phyloP scores from a whole-genome alignment of 1,140 invertebrate genomes.

The Alviniconcha marisindica region DNA sequence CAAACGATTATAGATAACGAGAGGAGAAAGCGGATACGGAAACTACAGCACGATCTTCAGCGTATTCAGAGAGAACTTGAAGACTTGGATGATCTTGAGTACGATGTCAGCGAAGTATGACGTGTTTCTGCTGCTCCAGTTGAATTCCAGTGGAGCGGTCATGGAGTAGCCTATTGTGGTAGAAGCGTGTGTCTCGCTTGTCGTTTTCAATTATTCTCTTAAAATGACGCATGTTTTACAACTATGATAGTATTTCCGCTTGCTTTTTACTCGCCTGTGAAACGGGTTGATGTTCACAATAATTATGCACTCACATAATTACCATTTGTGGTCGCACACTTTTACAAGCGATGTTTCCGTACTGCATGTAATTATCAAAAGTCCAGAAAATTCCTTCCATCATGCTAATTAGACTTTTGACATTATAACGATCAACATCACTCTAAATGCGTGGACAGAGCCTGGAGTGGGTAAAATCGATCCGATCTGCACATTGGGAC shows the following conservation, averaged over 20 bases:
- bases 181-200: neutral
- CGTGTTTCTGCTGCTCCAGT: neutral
- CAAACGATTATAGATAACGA: slow-evolving; percentile 44
- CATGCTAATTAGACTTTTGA: too few species aligned
- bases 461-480: too few species aligned
- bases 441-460: too few species aligned
- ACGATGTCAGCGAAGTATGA: slow-evolving; percentile 60
- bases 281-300: neutral
- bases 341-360: too few species aligned
- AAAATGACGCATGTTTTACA: neutral
- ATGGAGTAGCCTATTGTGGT: neutral
- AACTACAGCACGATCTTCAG: slow-evolving; percentile 55
- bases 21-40: slow-evolving; percentile 50
- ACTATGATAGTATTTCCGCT: too few species aligned
- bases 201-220: slow-evolving; percentile 7
- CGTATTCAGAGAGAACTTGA: slow-evolving; percentile 56
- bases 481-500: too few species aligned
- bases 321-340: too few species aligned
- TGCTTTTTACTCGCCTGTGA: neutral
- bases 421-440: too few species aligned
- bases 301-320: too few species aligned
- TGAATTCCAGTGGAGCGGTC: neutral
- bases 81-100: slow-evolving; percentile 54
- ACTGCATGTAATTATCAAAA: too few species aligned
- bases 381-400: too few species aligned